These are phyloP conservation scores for Labeo rohita DNA, from an alignment of 2,113 vertebrate genomes.

Conservation along the genomic window DNA sequence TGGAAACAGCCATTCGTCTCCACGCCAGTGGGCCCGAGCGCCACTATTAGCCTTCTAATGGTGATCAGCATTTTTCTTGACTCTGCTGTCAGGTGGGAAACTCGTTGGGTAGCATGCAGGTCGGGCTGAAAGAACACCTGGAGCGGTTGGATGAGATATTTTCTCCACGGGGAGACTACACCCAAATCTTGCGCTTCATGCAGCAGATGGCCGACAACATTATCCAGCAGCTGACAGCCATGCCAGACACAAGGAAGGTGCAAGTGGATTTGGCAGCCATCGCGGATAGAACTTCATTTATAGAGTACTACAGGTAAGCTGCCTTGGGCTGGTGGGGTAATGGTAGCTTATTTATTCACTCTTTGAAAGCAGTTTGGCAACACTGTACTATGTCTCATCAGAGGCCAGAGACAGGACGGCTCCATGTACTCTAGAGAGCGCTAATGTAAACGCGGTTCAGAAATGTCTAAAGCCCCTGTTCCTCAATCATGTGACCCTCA, in stretches of 20 bases:
- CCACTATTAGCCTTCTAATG: not conserved
- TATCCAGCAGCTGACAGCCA: slow-evolving; percentile 78
- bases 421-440: not conserved
- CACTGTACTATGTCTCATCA: not conserved
- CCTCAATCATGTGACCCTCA: not conserved
- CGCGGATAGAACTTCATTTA: slow-evolving; percentile 69
- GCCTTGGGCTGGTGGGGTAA: not conserved
- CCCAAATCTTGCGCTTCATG: slow-evolving; percentile 84
- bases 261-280: slow-evolving; percentile 75
- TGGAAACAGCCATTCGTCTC: not conserved
- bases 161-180: slow-evolving; percentile 77
- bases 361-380: not conserved
- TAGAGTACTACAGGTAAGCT: slow-evolving; percentile 90
- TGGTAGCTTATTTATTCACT: not conserved
- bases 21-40: not conserved
- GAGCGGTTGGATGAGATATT: slow-evolving; percentile 87
- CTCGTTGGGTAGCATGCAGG: slow-evolving; percentile 77
- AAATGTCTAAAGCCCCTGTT: not conserved
- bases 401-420: not conserved
- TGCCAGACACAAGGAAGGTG: slow-evolving; percentile 78
- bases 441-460: not conserved
- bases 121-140: slow-evolving; percentile 84
- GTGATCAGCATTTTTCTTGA: accelerated
- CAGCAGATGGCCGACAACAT: slow-evolving; percentile 83
- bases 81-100: slow-evolving; percentile 74